Conservation (phyloP, 2,113 vertebrate genomes). For the Cacatua alba region DNA sequence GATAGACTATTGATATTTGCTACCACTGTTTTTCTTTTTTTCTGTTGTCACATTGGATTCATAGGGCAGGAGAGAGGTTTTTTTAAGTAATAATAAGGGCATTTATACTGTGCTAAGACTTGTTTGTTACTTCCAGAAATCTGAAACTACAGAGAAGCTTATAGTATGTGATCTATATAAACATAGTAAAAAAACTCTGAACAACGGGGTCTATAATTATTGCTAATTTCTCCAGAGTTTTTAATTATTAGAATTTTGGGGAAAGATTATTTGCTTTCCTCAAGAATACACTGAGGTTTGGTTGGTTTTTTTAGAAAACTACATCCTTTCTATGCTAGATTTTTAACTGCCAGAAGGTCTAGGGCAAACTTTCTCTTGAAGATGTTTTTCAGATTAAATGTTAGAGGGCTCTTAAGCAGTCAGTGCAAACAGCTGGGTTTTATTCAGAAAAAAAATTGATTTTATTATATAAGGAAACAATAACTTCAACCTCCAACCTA, state of each 20-base stretch:
- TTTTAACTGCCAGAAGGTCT: neutral
- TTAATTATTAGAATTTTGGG: neutral
- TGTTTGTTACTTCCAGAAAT: neutral
- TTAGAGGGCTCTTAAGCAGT: neutral
- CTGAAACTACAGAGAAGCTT: neutral
- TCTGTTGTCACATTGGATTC: neutral
- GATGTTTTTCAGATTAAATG: neutral
- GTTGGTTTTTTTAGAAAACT: neutral
- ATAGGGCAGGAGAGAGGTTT: fast-evolving
- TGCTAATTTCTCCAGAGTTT: neutral
- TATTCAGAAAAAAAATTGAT: neutral
- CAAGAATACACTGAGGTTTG: neutral
- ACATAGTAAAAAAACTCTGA: neutral
- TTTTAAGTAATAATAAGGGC: neutral
- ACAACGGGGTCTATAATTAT: neutral
- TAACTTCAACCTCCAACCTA: neutral
- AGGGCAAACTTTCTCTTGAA: neutral
- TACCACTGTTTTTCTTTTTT: neutral
- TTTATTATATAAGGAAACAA: neutral
- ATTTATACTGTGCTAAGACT: neutral
- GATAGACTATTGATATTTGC: neutral
- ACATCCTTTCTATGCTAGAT: neutral
- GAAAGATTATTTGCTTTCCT: neutral
- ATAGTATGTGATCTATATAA: neutral
- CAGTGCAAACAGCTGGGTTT: neutral